phyloP scores from a whole-genome alignment of 2,888 invertebrate species.

The Erynnis tages region DNA sequence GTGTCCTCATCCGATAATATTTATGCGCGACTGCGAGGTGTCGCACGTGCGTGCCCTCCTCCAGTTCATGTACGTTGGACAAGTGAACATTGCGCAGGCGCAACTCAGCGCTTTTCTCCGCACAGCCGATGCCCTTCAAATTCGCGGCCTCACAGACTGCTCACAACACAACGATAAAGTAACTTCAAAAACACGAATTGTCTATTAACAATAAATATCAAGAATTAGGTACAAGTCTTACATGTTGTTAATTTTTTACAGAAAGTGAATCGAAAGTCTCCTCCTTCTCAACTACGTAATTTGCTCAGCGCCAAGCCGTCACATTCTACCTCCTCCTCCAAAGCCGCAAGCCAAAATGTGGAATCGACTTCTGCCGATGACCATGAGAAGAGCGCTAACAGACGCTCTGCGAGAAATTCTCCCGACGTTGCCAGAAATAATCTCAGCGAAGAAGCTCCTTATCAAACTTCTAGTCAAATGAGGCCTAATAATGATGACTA shows the following conservation, averaged over 20 bases:
- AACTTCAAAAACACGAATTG: conserved; percentile 32
- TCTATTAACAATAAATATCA: not conserved
- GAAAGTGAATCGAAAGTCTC: conserved; percentile 78
- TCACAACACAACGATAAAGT: conserved; percentile 80
- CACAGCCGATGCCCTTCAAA: conserved; percentile 90
- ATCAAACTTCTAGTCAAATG: conserved; percentile 80
- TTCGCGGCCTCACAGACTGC: conserved; percentile 88
- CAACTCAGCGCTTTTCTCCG: conserved; percentile 88
- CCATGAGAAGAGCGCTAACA: conserved; percentile 69
- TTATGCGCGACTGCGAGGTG: conserved; percentile 91
- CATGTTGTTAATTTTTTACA: conserved; percentile 47
- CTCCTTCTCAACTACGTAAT: conserved; percentile 80
- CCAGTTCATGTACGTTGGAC: conserved; percentile 93
- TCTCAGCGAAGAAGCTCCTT: conserved; percentile 76
- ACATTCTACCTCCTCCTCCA: conserved; percentile 79
- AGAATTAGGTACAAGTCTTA: not conserved
- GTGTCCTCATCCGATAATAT: conserved; percentile 92
- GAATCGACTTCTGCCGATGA: conserved; percentile 73
- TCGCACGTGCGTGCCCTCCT: conserved; percentile 88
- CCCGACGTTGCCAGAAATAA: conserved; percentile 81
- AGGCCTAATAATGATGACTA: conserved; percentile 81
- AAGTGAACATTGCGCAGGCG: conserved; percentile 91
- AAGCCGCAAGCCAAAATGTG: conserved; percentile 80
- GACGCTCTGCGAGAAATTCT: conserved; percentile 76
- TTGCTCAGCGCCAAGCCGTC: conserved; percentile 80